Evolutionary conservation across 2,888 invertebrate species (phyloP), one percentile per base, ranked within the genome.

Genomic region (Graphium colonna): DNA sequence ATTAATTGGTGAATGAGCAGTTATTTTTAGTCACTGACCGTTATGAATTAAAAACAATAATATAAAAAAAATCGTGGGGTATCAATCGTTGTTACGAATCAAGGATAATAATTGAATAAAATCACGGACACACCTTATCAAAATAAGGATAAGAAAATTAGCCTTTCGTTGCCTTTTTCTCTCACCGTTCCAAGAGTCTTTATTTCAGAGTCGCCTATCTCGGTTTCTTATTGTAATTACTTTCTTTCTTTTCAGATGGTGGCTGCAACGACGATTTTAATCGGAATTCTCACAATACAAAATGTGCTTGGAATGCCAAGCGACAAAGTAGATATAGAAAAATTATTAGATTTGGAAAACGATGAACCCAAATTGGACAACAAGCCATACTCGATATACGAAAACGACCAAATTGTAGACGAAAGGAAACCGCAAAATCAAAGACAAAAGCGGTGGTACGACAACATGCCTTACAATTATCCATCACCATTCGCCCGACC

Each of bases 191-290:
- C n/a, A n/a, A n/a, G n/a, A n/a, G n/a, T n/a, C n/a, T n/a, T n/a
- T n/a, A n/a, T n/a, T n/a, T n/a, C n/a, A n/a, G n/a, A n/a, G n/a
- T n/a, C n/a, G n/a, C n/a, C n/a, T n/a, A n/a, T n/a, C n/a, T n/a
- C n/a, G n/a, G n/a, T n/a, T n/a, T n/a, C n/a, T n/a, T 21, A 21
- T 21, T 21, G 21, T 2, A 3, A 36, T 1, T 36, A 3, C 5
- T 36, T 36, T 36, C 36, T 36, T 61, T 59, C 62, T 57, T 87
- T 86, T 51, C 86, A 88, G 87, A 87, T 87, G 86, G 69, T 64
- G 65, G 64, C 51, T 56, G 33, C 67, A 45, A 57, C 60, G 16
- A 60, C 62, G 18, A 21, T 74, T 12, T 21, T 78, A 47, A 55
- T 79, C 54, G 69, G 69, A 51, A 55, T 77, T 53, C 60, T 82